Evolutionary conservation across 2,888 invertebrate genomes (phyloP), one percentile per base, ranked within the genome.

Genomic region (Lingula anatina): DNA sequence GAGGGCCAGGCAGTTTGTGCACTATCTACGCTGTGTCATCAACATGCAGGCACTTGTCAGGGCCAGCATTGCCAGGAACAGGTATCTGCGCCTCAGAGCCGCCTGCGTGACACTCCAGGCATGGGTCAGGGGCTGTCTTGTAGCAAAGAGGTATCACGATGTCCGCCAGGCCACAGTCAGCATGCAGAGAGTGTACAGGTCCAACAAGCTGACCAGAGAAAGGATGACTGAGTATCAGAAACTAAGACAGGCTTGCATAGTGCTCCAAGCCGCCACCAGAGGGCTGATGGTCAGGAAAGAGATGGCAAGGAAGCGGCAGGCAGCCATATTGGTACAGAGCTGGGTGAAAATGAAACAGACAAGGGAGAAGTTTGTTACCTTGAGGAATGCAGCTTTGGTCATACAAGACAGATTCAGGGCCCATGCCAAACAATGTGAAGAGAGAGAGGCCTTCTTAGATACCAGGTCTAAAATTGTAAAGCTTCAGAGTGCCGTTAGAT

Each of bases 301-400:
- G 38, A 52, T 50, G 20, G 18, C 41, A 5, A 41, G 18, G 5
- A 31, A 42, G 4, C 27, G 45, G 21, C 27, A 41, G 12, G 31
- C 42, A 36, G 43, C 37, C 37, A 41, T 53, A 21, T 49, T 48
- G n/a, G 36, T 57, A 4, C 63, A 71, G 53, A 36, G 62, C 5
- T 26, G 46, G 24, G 56, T 57, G 25, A 53, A 61, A 37, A 49
- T 53, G 12, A 57, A 53, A 51, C 28, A 55, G 21, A 54, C 51
- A 21, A 50, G 58, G 28, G 38, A 44, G 39, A 20, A 49, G 4
- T 55, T 46, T 21, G 38, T 44, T 18, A 31, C 15, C 21, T 3
- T 20, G 27, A 26, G 28, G 7, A 15, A 37, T 9, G 49, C 44
- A 2, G 39, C 44, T 2, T 31, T 31, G 31, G 31, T 31, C 9